Base-by-base conservation (phyloP, 2,797 vertebrate genomes). In the Sebastes matsubarae region DNA sequence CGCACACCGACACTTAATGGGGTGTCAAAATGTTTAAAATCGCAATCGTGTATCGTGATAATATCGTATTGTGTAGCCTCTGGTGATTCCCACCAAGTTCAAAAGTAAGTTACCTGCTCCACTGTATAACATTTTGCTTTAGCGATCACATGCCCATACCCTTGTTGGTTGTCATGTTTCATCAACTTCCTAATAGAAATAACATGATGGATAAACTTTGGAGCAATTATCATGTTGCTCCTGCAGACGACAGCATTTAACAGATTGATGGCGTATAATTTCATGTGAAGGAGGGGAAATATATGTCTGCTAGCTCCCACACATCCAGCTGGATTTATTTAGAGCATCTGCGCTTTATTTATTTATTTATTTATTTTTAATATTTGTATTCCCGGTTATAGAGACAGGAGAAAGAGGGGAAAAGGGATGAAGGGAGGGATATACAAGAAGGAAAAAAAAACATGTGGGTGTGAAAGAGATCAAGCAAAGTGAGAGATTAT, bases 401-500 rank as follows among this genome's bases (percentile, higher is more conserved):
- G 46, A 72, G 46, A 75, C 25, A 3, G 22, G 29, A 72, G 29
- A 55, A 20, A 38, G 22, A 25, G 30, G 16, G 52, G 32, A 50
- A 60, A 60, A 29, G n/a, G 14, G 68, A 80, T 75, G n/a, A 78
- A 27, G 20, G 6, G 69, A 72, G 14, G 55, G 16, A n/a, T 13
- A n/a, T 38, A 68, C 14, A 67, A 52, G 64, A 55, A 24, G 25
- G 4, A 10, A 22, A 30, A 13, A 20, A 63, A 10, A 20, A 72
- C 16, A 29, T 25, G 67, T 58, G 13, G 34, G 24, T 80, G 69
- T 81, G 64, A 83, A 77, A 73, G 42, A 72, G 86, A 82, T 88
- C 68, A 83, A 89, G 68, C 52, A 29, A 84, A 84, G 81, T 66
- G 80, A 82, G 79, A 83, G 80, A 93, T 88, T 82, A 86, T 79